Evolutionary conservation across 2,113 vertebrate species (phyloP).

Genomic region (Plectropomus leopardus): DNA sequence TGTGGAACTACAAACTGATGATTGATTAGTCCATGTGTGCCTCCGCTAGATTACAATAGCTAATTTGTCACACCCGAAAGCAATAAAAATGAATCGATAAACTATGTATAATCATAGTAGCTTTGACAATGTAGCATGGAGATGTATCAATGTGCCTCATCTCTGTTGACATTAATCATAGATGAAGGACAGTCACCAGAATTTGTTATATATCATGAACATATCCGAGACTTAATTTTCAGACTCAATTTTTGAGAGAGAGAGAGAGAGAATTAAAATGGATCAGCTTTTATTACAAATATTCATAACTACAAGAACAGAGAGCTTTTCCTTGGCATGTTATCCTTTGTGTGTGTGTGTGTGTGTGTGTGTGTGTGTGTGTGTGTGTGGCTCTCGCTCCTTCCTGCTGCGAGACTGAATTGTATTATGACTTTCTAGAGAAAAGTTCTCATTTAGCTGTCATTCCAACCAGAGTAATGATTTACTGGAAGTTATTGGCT

Average conservation of each 20-base stretch:
- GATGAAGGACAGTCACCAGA: background rate
- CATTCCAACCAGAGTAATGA: conserved; percentile 11
- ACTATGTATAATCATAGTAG: conserved; percentile 1
- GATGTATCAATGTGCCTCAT: background rate
- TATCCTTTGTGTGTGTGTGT: background rate
- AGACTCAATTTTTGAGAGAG: too few relatives aligned
- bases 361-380: background rate
- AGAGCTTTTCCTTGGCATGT: background rate
- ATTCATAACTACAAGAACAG: background rate
- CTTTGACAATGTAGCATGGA: background rate
- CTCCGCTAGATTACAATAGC: background rate
- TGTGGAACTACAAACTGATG: conserved; percentile 7
- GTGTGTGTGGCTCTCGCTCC: background rate
- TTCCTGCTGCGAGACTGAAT: background rate
- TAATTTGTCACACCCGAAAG: background rate
- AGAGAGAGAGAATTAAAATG: background rate
- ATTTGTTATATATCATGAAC: background rate
- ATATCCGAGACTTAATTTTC: too few relatives aligned
- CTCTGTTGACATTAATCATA: conserved; percentile 27
- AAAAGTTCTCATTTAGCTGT: conserved; percentile 16
- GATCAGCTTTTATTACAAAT: background rate
- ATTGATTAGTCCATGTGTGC: conserved; percentile 31
- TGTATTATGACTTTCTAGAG: conserved; percentile 16
- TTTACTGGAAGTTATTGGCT: background rate
- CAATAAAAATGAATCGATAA: conserved; percentile 19